Evolutionary conservation across 1,140 invertebrate genomes (phyloP), one percentile per base, ranked within the genome.

Genomic region (Choristoneura fumiferana): DNA sequence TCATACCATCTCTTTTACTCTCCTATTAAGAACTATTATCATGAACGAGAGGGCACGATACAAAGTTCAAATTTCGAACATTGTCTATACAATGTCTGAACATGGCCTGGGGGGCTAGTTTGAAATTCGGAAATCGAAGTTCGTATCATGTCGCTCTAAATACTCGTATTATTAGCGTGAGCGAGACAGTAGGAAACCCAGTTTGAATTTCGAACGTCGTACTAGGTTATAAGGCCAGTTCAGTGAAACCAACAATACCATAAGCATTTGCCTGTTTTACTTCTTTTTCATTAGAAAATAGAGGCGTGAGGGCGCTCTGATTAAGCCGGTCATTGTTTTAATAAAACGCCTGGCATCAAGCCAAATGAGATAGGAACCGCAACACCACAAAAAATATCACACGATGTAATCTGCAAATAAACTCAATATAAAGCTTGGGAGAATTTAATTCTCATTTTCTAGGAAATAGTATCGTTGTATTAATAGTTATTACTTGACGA

Each of bases 281-380:
- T 29, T 49, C 43, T 49, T 49, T 49, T 49, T 49, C 43, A 49
- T 49, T 49, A 49, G 43, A 49, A 49, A 49, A 49, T 49, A 49
- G 18, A 49, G 43, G 22, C 43, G n/a, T 17, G 22, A 49, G 43
- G 43, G 43, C 43, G 43, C 17, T 33, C 43, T 29, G 22, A 29
- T 29, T 29, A 29, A 29, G 22, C 6, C 22, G 22, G 22, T 6
- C 43, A 49, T 49, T 49, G 43, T 49, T 37, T 49, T 17, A 49
- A 49, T 49, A 49, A 49, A 49, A 49, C 43, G 40, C n/a, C 18
- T 49, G 43, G 43, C 43, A 49, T 0, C 0, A 0, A 5, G 43
- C 43, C 43, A 49, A 49, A 49, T 49, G 43, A 49, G 43, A 49
- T n/a, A 49, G 43, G 12, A 49, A 45, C 40, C 40, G 40, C 43